Evolutionary conservation across 1,140 invertebrate genomes (phyloP), one percentile per base, ranked within the genome.

Genomic region (Lutraria rhynchaena): DNA sequence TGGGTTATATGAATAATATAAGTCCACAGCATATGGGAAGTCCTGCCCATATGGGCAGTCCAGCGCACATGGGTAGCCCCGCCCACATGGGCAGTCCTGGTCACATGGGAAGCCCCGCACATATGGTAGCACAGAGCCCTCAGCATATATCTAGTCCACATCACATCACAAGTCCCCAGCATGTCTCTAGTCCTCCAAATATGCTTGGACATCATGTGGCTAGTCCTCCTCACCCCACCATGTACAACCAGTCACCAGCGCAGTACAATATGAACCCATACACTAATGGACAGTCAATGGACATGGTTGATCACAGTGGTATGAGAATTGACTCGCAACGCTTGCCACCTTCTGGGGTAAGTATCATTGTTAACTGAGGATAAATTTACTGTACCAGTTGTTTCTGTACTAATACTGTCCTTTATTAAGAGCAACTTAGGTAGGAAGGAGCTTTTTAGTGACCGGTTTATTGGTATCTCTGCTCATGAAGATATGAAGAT

Each of bases 1-100:
- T 80, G 65, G 76, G 76, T 33, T 80, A 80, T 65, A 80, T 77
- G 61, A 77, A 77, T 37, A 77, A 35, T 24, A 67, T 67, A 37
- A 80, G 76, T 41, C 76, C 76, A 17, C 61, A 65, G 41, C 75
- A 78, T 44, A 65, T 78, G 60, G 57, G 71, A 29, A 61, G 24
- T 19, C 41, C 71, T 15, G 71, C 55, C n/a, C 71, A 75, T 37
- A 75, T 75, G 55, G 37, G 49, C 0, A 67, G 60, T 51, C 75
- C 75, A 0, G 33, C 44, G 5, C 75, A 78, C 31, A 63, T 63
- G 37, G 41, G 27, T 49, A 51, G 37, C 22, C 75, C 75, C 13
- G 55, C 41, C 22, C 75, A 77, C 75, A 80, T 80, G 76, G 55
- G 53, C 17, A 70, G 63, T 22, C 76, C 75, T 0, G 60, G 44